Base-by-base conservation (phyloP, 2,113 vertebrate genomes). In the Tragelaphus buxtoni region DNA sequence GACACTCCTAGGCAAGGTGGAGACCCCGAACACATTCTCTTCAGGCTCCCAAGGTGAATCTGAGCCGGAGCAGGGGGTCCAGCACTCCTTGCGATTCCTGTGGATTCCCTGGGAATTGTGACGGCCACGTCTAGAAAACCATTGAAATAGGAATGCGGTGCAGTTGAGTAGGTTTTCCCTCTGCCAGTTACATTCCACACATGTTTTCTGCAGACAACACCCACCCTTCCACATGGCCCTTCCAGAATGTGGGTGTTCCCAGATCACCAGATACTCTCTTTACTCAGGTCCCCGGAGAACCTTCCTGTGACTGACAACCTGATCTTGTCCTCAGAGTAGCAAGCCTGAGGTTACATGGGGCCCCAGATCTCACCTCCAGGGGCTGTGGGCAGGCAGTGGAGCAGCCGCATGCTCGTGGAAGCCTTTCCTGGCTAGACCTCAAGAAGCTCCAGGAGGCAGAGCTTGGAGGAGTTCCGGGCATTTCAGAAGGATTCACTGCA, bases 191-290 rank as follows among this genome's bases (percentile, higher is more conserved):
- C 91, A 83, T 96, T 82, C 92, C 77, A 95, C 35, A 42, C 83
- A 3, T 56, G 69, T 81, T 77, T 96, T 47, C 65, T 28, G 39
- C 51, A 94, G 81, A 72, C 93, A 80, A 61, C 92, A 61, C 96
- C 92, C 92, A 61, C 95, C 92, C 65, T 72, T 72, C n/a, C 94
- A 87, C 45, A 24, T 22, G 42, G 18, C 20, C 53, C 88, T 72
- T 24, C 22, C 26, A 42, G 83, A 88, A 85, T 6, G 18, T 12
- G 61, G 63, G 86, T 81, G 42, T 95, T 90, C 51, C 88, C 63
- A 18, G 74, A 88, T 47, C 3, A 3, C 22, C 72, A 39, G 35
- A 91, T 35, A 30, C 47, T 60, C 61, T 5, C 39, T 2, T 42
- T 42, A 30, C 26, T 79, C 76, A 20, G 60, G 22, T 39, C 35